Evolutionary conservation across 1,140 invertebrate genomes (phyloP), one percentile per base, ranked within the genome.

Genomic region (Adelges cooleyi): DNA sequence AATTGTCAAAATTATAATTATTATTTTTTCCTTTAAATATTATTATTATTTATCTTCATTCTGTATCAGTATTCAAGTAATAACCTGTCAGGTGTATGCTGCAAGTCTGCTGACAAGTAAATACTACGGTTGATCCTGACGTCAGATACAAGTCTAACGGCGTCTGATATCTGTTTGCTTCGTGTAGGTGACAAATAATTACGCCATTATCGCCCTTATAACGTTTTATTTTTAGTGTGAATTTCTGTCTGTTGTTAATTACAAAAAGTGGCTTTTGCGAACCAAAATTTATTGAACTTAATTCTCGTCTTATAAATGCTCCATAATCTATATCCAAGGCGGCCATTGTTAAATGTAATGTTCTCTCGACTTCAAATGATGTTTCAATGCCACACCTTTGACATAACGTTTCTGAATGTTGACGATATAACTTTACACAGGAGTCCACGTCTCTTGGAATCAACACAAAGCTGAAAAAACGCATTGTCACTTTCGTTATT

Each of bases 51-150:
- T n/a, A n/a, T n/a, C n/a, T n/a, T n/a, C n/a, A n/a, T n/a, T n/a
- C n/a, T n/a, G n/a, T n/a, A n/a, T n/a, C n/a, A n/a, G n/a, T n/a
- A 13, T 56, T 56, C 36, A 42, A 42, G n/a, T 44, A 59, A 59
- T 59, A 44, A 6, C 53, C 53, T 25, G 10, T 59, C 11, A 59
- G 38, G 33, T 59, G 53, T 27, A 59, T 59, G 27, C 53, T 59
- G 15, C 53, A 59, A 25, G 53, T 59, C 29, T 59, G 53, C 44
- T 59, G 53, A 18, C 53, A 59, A 44, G 38, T 42, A 59, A 59
- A 59, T 1, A 27, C n/a, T 18, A 59, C 53, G 42, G 13, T 56
- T 42, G 38, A 27, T 27, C 53, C 53, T 33, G 38, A n/a, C n/a
- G 23, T n/a, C n/a, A 59, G 29, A 18, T 25, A 40, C 9, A 59